Conservation (phyloP, 2,113 vertebrate genomes). For the Zosterops pallidus region DNA sequence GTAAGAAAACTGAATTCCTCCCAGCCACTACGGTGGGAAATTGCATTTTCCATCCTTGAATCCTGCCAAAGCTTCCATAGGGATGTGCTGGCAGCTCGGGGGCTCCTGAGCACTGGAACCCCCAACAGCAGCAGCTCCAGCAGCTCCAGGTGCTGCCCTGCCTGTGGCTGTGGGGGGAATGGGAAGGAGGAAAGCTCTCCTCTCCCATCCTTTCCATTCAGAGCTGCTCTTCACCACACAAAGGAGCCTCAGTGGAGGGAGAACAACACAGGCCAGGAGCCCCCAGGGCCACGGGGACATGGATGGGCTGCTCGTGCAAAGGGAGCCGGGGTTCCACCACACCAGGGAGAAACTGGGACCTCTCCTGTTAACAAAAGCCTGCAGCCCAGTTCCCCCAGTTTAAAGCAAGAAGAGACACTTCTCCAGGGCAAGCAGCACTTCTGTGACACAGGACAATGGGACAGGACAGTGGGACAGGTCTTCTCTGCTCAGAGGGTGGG, state of each 20-base stretch:
- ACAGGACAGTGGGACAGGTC: neutral
- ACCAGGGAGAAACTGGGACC: neutral
- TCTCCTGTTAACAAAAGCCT: neutral
- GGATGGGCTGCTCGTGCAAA: neutral
- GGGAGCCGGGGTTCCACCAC: neutral
- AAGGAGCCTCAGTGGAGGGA: neutral
- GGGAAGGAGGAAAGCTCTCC: neutral
- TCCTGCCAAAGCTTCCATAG: neutral
- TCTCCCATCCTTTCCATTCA: neutral
- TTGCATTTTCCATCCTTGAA: neutral
- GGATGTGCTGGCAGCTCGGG: neutral
- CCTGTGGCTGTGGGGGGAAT: rapidly evolving
- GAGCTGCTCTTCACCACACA: neutral
- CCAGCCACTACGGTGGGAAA: neutral
- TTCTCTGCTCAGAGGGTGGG: neutral
- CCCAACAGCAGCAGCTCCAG: neutral
- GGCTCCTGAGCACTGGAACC: neutral
- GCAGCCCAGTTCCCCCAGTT: neutral
- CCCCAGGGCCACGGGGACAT: rapidly evolving
- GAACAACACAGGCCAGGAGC: rapidly evolving
- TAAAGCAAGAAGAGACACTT: neutral
- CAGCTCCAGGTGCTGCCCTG: neutral
- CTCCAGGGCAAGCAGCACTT: neutral
- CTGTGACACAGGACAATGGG: neutral
- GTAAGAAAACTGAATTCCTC: neutral